phyloP scores from a whole-genome alignment of 2,113 vertebrate genomes.

The Trogon surrucura region DNA sequence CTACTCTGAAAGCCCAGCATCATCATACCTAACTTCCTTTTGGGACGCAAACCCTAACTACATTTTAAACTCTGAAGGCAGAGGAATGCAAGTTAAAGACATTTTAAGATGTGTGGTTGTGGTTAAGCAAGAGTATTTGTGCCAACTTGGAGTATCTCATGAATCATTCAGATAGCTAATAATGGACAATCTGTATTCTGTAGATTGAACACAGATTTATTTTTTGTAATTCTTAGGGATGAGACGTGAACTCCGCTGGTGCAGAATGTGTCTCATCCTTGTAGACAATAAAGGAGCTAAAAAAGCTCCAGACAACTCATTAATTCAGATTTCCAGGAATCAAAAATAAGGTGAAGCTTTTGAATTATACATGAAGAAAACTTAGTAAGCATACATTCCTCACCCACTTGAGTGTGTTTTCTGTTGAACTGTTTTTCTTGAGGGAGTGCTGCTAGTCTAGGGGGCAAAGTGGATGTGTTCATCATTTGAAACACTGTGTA shows the following conservation, averaged over 20 bases:
- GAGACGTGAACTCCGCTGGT: background rate
- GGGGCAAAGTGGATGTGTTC: background rate
- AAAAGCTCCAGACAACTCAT: slow-evolving; percentile 2
- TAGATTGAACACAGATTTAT: background rate
- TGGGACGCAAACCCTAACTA: background rate
- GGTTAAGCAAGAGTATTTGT: background rate
- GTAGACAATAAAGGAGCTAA: slow-evolving; percentile 4
- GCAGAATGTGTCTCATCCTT: background rate
- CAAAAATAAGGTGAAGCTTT: slow-evolving; percentile 15
- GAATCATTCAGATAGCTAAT: slow-evolving; percentile 36
- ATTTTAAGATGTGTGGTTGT: background rate
- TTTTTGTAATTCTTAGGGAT: background rate
- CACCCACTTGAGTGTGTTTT: background rate
- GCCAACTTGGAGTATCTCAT: background rate
- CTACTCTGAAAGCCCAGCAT: background rate
- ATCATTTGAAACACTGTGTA: background rate
- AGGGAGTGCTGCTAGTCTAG: background rate
- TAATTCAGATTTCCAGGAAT: slow-evolving; percentile 44
- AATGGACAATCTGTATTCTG: slow-evolving; percentile 38
- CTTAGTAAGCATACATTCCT: background rate
- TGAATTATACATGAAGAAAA: slow-evolving; percentile 2
- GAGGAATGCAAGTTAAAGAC: background rate
- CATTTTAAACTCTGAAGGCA: background rate
- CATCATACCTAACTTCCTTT: background rate
- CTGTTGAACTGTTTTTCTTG: background rate